Base-by-base conservation (phyloP, 2,888 invertebrate species). In the Dryocosmus kuriphilus region DNA sequence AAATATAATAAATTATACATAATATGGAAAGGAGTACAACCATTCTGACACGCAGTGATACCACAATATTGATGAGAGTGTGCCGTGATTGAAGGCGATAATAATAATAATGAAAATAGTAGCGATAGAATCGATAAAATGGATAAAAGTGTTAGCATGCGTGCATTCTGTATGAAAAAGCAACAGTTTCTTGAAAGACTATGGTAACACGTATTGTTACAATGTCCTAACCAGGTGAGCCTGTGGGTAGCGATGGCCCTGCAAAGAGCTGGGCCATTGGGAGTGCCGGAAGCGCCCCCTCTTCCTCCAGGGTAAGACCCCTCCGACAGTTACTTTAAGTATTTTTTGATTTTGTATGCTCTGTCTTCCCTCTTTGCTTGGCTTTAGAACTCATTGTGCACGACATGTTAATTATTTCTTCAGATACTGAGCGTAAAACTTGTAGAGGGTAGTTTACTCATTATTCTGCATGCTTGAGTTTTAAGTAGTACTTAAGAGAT, bases 271-370 rank as follows among this genome's bases (percentile, higher is more conserved):
- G 91, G 91, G 91, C 90, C 90, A 91, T 91, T 91, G 91, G 91
- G 90, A 91, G 89, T 89, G 89, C 91, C 89, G 91, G 91, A 90
- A 91, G 89, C 86, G 89, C 91, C 90, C 91, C 91, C 91, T 92
- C 92, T 91, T 93, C 93, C 92, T 93, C 94, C 92, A 94, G 94
- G 94, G 94, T 94, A 94, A 94, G 94, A 92, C 91, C 91, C 91
- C 89, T 89, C 90, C 90, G 90, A 90, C 88, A 91, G 90, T 91
- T 90, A 90, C 87, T 89, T 90, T 89, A 85, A 85, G 84, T 87
- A 85, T 83, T 80, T 83, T 86, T 89, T 87, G 87, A 87, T 89
- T 89, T 89, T 90, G 88, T 89, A 90, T 90, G 90, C 90, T 90
- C 88, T 90, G 88, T 89, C 88, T 89, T 89, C 88, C 89, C 88